Percentiles rank a stretch among this genome's conserved stretches.
These are phyloP conservation scores for Xiphydria camelus DNA, from an alignment of 2,888 invertebrate genomes.

Conservation along the genomic window DNA sequence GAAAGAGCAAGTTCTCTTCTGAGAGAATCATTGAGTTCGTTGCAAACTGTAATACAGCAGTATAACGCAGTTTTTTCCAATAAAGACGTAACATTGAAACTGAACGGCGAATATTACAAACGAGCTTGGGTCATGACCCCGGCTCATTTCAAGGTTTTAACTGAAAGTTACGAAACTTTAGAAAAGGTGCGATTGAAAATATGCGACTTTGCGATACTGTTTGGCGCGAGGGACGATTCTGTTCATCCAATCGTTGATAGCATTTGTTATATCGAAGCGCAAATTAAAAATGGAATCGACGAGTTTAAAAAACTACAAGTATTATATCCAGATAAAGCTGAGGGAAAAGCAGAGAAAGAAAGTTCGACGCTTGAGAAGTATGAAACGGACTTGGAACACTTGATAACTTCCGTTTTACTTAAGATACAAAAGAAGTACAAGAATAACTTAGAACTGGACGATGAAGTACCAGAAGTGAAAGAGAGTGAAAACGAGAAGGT, in stretches of 20 bases:
- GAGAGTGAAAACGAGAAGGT: constrained; percentile 46
- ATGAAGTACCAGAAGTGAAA: constrained; percentile 50
- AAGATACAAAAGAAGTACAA: constrained; percentile 66
- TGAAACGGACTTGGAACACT: constrained; percentile 51
- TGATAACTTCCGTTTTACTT: constrained; percentile 62
- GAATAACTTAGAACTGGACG: constrained; percentile 52
- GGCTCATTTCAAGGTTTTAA: constrained; percentile 35
- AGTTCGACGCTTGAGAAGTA: constrained; percentile 38
- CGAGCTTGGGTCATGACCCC: constrained; percentile 28
- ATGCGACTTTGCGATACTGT: constrained; percentile 24
- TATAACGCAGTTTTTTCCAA: constrained; percentile 22
- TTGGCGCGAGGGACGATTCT: constrained; percentile 20
- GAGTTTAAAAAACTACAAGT: constrained; percentile 43
- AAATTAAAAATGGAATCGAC: constrained; percentile 22
- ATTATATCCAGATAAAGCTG: constrained; percentile 44
- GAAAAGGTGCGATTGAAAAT: constrained; percentile 22
- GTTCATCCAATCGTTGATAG: constrained; percentile 45
- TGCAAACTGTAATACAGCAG: constrained; percentile 27
- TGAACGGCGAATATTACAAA: not conserved
- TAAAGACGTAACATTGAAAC: constrained; percentile 7
- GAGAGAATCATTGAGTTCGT: constrained; percentile 25
- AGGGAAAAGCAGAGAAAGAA: constrained; percentile 47
- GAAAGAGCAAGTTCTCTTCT: constrained; percentile 32
- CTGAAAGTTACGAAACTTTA: constrained; percentile 27
- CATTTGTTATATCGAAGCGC: constrained; percentile 30